Base-by-base conservation (phyloP, 2,888 invertebrate species). In the Lymantria monacha region DNA sequence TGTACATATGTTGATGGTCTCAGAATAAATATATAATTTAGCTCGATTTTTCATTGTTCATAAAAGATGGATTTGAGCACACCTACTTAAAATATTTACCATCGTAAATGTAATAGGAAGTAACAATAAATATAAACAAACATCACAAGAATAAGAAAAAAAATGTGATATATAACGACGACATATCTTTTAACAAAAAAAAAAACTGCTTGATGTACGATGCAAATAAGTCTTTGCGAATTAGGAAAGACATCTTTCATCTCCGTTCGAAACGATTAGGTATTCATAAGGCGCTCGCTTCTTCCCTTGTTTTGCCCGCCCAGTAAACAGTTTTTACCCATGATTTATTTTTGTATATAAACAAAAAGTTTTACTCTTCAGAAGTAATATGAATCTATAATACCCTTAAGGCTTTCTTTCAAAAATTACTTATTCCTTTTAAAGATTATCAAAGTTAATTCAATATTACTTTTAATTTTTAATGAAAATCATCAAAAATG, bases 241-340 rank as follows among this genome's bases (percentile, higher is more conserved):
- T 87, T 85, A 85, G 73, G 76, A 65, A 72, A 77, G 74, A 71
- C 77, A 85, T 87, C 82, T 83, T 82, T 85, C 83, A 85, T 83
- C 77, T 80, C 71, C 73, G 71, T 82, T 82, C 81, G 69, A 66
- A 73, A 61, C 76, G 80, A 85, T 87, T 85, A 85, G 83, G 75
- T 86, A 85, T 87, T 87, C 86, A 84, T 85, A 81, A 85, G 81
- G 70, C 76, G 73, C 69, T 70, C 70, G 67, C 61, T 66, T 63
- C 67, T 66, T 71, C 63, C 61, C 68, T 65, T 61, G 62, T 63
- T 63, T 60, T 68, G 70, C 65, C 69, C 59, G 60, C 60, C 67
- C 62, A 59, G 58, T 50, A 66, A 73, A 70, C 70, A 74, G 67
- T 77, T 68, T 61, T 42, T 72, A 68, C 66, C 65, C 71, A 63